A percentile compares a stretch with the other conserved stretches of the same genome.
phyloP scores from a whole-genome alignment of 1,140 invertebrate genomes.

The Caenorhabditis remanei region DNA sequence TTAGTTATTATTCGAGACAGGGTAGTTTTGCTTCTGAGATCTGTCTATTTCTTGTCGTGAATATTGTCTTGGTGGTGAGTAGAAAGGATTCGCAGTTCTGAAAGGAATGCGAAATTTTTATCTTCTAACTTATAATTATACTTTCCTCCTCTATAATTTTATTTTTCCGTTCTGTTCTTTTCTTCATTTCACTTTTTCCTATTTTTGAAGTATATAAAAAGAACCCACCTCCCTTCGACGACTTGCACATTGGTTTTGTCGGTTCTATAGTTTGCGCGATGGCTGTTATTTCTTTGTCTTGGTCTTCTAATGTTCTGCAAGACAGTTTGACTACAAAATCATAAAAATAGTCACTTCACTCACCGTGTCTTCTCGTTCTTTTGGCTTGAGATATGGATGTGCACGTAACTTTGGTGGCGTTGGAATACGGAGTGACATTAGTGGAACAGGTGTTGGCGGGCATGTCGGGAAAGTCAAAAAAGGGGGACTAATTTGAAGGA shows the following conservation, averaged over 20 bases:
- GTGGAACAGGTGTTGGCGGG: neutral
- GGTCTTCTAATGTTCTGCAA: neutral
- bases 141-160: no score
- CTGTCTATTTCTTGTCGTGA: no score
- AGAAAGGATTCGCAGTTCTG: no score
- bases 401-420: neutral
- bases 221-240: neutral
- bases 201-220: neutral
- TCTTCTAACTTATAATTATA: no score
- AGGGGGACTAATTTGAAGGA: neutral
- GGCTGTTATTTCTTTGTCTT: slow-evolving; percentile 3
- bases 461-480: neutral
- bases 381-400: slow-evolving; percentile 17
- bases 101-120: no score
- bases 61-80: no score
- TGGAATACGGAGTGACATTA: slow-evolving; percentile 6
- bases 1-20: no score
- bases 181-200: no score
- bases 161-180: no score
- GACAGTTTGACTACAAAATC: neutral
- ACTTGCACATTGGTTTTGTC: neutral
- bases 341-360: neutral
- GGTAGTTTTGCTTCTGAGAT: no score
- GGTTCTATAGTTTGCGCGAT: neutral
- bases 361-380: neutral